These are phyloP conservation scores for Bagarius yarrelli DNA, from an alignment of 2,113 vertebrate species.

Conservation along the genomic window DNA sequence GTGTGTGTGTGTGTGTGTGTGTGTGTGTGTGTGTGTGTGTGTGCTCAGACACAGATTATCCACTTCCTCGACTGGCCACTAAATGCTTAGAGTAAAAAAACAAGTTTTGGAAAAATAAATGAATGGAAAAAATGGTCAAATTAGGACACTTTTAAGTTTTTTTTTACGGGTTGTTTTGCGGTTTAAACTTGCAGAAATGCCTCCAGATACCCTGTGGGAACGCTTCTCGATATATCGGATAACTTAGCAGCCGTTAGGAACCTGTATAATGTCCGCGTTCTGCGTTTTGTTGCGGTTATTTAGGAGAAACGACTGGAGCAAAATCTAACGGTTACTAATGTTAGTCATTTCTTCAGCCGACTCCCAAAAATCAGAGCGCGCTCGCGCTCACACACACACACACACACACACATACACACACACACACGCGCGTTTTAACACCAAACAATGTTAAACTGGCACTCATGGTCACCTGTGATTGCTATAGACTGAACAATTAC, in stretches of 20 bases:
- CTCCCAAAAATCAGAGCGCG: not conserved
- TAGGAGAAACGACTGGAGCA: not conserved
- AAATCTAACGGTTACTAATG: not conserved
- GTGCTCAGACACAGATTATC: conserved; percentile 15
- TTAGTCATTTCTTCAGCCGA: not conserved
- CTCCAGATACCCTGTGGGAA: not conserved
- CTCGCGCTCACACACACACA: not conserved
- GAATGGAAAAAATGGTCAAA: not conserved
- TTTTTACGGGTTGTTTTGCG: not conserved
- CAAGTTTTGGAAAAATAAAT: not conserved
- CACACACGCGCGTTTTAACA: not conserved
- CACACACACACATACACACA: not conserved
- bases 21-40: conserved; percentile 21
- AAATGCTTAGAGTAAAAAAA: not conserved
- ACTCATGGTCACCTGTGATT: not conserved
- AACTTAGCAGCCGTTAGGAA: not conserved
- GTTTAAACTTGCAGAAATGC: not conserved
- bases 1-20: conserved; percentile 7
- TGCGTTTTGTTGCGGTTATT: not conserved
- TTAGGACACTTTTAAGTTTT: not conserved
- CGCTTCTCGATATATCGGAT: not conserved
- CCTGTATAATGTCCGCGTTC: not conserved
- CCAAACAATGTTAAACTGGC: not conserved
- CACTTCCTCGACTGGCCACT: not conserved
- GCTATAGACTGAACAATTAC: not conserved